Percentiles rank a stretch among this genome's conserved stretches.
Evolutionary conservation across 2,113 vertebrate genomes (phyloP).

Genomic region (Varanus komodoensis): DNA sequence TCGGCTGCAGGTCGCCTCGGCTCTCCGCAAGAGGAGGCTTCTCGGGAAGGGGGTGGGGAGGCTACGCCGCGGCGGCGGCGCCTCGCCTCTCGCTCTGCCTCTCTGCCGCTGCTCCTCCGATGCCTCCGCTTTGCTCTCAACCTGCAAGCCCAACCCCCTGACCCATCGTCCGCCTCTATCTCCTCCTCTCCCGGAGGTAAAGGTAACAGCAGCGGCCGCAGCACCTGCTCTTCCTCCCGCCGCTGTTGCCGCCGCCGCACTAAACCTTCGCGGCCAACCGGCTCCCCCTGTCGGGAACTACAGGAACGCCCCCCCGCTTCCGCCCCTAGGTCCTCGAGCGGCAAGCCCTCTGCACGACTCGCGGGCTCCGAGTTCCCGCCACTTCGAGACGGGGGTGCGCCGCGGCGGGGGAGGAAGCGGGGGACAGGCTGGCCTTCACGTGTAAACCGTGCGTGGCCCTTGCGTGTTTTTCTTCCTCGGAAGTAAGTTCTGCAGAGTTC

Average conservation of each 20-base stretch:
- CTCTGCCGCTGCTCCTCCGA: slow-evolving; percentile 42
- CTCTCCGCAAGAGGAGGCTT: not conserved
- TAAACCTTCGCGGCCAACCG: slow-evolving; percentile 35
- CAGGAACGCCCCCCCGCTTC: not conserved
- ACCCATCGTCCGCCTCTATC: slow-evolving; percentile 9
- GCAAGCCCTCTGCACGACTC: not conserved
- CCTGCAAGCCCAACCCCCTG: slow-evolving; percentile 46
- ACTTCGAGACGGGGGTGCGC: too few species aligned
- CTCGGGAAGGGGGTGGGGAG: slow-evolving; percentile 18
- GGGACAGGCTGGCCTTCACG: too few species aligned
- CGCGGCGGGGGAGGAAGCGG: not conserved
- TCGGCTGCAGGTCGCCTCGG: not conserved
- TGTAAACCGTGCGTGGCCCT: too few species aligned
- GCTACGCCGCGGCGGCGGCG: not conserved
- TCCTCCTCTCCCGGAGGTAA: slow-evolving; percentile 28
- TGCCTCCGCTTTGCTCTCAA: slow-evolving; percentile 47
- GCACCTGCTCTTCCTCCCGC: slow-evolving; percentile 16
- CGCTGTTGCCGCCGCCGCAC: not conserved
- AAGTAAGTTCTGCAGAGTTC: not conserved
- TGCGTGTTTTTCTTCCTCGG: too few species aligned
- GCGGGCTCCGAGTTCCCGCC: too few species aligned
- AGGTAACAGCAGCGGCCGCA: slow-evolving; percentile 29
- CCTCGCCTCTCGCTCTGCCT: not conserved
- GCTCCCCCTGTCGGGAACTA: slow-evolving; percentile 16
- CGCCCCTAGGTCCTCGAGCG: slow-evolving; percentile 26